phyloP scores from a whole-genome alignment of 2,113 vertebrate genomes.

The Heloderma charlesbogerti region DNA sequence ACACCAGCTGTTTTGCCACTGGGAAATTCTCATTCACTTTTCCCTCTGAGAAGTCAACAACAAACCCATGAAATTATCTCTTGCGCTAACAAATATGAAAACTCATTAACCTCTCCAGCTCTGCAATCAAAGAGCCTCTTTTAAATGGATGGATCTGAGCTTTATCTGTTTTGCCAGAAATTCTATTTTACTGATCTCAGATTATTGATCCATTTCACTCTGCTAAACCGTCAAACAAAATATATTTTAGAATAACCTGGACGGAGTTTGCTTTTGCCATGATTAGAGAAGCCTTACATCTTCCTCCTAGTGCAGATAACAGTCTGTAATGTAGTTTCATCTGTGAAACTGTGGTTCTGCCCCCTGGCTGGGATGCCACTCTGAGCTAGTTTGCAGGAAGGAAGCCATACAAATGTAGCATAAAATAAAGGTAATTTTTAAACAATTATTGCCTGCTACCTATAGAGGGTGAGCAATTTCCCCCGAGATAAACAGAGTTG shows the following conservation, averaged over 20 bases:
- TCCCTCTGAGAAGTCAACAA: slow-evolving; percentile 11
- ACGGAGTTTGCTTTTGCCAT: slow-evolving; percentile 52
- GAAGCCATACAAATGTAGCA: background rate
- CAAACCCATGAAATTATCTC: slow-evolving; percentile 56
- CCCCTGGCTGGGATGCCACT: background rate
- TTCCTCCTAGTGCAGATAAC: slow-evolving; percentile 8
- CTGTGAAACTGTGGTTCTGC: background rate
- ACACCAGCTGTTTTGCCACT: slow-evolving; percentile 58
- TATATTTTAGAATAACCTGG: slow-evolving; percentile 63
- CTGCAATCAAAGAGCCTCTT: slow-evolving; percentile 65
- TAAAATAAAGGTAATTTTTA: background rate
- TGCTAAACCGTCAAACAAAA: slow-evolving; percentile 65
- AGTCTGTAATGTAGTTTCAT: background rate
- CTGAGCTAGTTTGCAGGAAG: background rate
- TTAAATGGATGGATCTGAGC: slow-evolving; percentile 66
- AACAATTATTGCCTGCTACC: background rate
- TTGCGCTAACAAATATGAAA: slow-evolving; percentile 59
- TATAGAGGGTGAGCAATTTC: background rate
- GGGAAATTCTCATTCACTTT: slow-evolving; percentile 24
- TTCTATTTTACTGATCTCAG: slow-evolving; percentile 68
- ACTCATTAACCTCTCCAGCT: slow-evolving; percentile 58
- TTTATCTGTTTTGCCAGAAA: slow-evolving; percentile 68
- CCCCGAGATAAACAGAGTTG: background rate
- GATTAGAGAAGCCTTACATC: background rate
- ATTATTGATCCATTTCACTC: slow-evolving; percentile 67